These are phyloP conservation scores for Ameiurus melas DNA, from an alignment of 2,113 vertebrate species.

Conservation along the genomic window DNA sequence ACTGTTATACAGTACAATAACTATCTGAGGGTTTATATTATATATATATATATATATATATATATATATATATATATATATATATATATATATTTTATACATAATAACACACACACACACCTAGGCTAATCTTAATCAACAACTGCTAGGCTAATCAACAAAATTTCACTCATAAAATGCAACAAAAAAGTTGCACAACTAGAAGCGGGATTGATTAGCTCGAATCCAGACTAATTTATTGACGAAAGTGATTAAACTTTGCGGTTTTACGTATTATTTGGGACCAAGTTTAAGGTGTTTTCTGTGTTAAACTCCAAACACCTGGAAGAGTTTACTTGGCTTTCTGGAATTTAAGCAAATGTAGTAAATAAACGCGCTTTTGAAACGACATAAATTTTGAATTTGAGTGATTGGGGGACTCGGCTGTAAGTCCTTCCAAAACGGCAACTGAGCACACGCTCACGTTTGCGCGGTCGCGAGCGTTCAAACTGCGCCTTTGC, in stretches of 20 bases:
- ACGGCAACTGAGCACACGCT: constrained; percentile 15
- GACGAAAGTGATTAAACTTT: neutral
- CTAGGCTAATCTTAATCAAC: too few species aligned
- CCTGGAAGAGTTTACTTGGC: neutral
- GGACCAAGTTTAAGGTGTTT: neutral
- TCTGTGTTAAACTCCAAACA: constrained; percentile 13
- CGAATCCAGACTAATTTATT: neutral
- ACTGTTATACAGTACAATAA: neutral
- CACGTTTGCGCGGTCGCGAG: constrained; percentile 51
- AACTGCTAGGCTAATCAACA: neutral
- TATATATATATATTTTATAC: too few species aligned
- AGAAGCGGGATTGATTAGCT: neutral
- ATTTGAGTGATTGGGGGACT: neutral
- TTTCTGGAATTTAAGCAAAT: neutral
- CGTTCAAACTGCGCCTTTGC: constrained; percentile 76
- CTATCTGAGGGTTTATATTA: neutral
- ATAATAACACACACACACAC: too few species aligned
- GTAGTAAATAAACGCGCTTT: neutral
- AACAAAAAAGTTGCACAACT: too few species aligned
- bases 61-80: too few species aligned
- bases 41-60: too few species aligned
- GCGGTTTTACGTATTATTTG: neutral
- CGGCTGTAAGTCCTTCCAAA: neutral
- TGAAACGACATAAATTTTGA: neutral
- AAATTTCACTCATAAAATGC: neutral